Percentiles rank a stretch among this genome's conserved stretches.
These are phyloP conservation scores for Crocuta crocuta DNA, from an alignment of 2,113 vertebrate species.

Conservation along the genomic window DNA sequence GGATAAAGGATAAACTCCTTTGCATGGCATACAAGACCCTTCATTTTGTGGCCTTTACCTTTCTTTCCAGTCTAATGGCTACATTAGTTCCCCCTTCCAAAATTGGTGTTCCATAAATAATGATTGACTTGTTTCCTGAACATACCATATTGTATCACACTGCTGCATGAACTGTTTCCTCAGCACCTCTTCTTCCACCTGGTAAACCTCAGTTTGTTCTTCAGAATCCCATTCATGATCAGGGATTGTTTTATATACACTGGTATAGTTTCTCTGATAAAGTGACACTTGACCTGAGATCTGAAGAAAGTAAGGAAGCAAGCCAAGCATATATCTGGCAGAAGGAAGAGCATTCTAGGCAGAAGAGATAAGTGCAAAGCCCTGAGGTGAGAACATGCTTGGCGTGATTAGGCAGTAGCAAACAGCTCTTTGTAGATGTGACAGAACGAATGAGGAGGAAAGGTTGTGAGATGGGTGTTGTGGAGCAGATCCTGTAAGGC, in stretches of 20 bases:
- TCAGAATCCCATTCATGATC: neutral
- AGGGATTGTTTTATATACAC: neutral
- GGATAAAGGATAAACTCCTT: neutral
- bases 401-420: neutral
- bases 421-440: neutral
- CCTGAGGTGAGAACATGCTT: neutral
- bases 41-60: slow-evolving; percentile 7
- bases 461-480: neutral
- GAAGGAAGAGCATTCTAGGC: slow-evolving; percentile 21
- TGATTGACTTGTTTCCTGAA: slow-evolving; percentile 9
- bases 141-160: neutral
- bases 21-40: neutral
- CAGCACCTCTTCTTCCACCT: neutral
- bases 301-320: slow-evolving; percentile 28
- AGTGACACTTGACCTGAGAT: slow-evolving; percentile 38
- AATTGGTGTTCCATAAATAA: slow-evolving; percentile 48
- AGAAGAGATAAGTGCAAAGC: slow-evolving; percentile 22
- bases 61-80: neutral
- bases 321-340: slow-evolving; percentile 21
- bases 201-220: slow-evolving; percentile 13
- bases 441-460: neutral
- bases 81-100: neutral
- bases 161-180: neutral
- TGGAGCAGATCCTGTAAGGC: neutral
- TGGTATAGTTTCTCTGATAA: slow-evolving; percentile 25